Percentiles rank a stretch among this genome's conserved stretches.
phyloP scores from a whole-genome alignment of 1,140 invertebrate species.

The Temnothorax nylanderi region DNA sequence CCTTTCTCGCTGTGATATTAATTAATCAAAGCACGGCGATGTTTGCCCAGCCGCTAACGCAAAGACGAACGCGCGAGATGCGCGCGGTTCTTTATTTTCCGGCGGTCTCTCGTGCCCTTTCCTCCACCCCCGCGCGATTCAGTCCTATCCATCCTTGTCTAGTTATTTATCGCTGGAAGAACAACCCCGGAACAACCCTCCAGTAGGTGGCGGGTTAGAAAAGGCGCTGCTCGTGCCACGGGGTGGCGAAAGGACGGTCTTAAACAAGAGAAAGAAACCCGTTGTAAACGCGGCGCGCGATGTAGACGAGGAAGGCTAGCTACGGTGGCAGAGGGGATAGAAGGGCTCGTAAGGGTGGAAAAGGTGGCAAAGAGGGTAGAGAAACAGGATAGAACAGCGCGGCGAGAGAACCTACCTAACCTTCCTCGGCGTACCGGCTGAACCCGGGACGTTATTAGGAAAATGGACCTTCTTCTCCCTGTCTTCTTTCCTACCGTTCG shows the following conservation, averaged over 20 bases:
- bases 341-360: neutral
- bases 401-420: conserved; percentile 34
- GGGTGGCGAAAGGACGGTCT: conserved; percentile 47
- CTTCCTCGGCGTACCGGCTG: conserved; percentile 21
- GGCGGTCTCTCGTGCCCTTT: conserved; percentile 3
- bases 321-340: neutral
- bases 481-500: conserved; percentile 31
- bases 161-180: conserved; percentile 64
- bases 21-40: conserved; percentile 29
- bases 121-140: neutral
- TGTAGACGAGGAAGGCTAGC: neutral
- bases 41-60: neutral
- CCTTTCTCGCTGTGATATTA: conserved; percentile 40
- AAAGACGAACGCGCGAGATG: neutral
- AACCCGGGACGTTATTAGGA: conserved; percentile 73
- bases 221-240: conserved; percentile 40
- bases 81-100: conserved; percentile 44
- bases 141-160: conserved; percentile 36
- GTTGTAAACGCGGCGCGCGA: conserved; percentile 17
- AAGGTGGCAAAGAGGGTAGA: neutral
- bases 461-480: conserved; percentile 69
- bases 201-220: neutral
- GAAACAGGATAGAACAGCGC: neutral
- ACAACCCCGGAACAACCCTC: conserved; percentile 10
- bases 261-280: conserved; percentile 61